Base-by-base conservation (phyloP, 2,797 vertebrate species). In the Garrulus glandarius region DNA sequence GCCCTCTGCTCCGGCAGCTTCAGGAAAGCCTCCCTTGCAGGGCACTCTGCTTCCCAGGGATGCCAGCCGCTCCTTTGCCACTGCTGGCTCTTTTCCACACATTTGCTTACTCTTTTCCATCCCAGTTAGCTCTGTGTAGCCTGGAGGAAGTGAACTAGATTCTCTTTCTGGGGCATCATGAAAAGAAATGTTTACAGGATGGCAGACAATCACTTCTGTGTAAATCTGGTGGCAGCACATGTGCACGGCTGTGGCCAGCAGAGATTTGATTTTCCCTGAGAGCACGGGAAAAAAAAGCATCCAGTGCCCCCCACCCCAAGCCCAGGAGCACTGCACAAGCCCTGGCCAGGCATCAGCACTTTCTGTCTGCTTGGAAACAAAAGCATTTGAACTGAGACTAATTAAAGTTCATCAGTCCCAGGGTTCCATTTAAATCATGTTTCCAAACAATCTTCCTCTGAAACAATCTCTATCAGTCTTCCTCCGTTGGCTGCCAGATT, bases 101-200 rank as follows among this genome's bases (percentile, higher is more conserved):
- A 57, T 70, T 79, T 93, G 92, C 87, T 94, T 39, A 26, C 87
- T 91, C 60, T 55, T 93, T 96, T 96, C 95, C 91, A 96, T 91
- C 67, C 87, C 92, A 94, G 84, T 96, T 83, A 94, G 87, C 84
- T 87, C 75, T 50, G 64, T 1, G 0, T 96, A 93, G 95, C 95
- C 95, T 63, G 82, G 53, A 43, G 95, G 91, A 63, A 93, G 30
- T 89, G 95, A 93, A 93, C 94, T 92, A 96, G 86, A 94, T 95
- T 96, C 84, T 93, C 47, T 96, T 96, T 96, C 92, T 96, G 92
- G 92, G 91, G 36, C 95, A 91, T 52, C 78, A 8, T 89, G 24
- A 39, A 50, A 70, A 83, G 91, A 7, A 70, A 14, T 83, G 91
- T 87, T 94, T 84, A 64, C 18, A 1, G 15, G 64, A 9, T 3